Conservation (phyloP, 2,797 vertebrate species). For the Alosa sapidissima region DNA sequence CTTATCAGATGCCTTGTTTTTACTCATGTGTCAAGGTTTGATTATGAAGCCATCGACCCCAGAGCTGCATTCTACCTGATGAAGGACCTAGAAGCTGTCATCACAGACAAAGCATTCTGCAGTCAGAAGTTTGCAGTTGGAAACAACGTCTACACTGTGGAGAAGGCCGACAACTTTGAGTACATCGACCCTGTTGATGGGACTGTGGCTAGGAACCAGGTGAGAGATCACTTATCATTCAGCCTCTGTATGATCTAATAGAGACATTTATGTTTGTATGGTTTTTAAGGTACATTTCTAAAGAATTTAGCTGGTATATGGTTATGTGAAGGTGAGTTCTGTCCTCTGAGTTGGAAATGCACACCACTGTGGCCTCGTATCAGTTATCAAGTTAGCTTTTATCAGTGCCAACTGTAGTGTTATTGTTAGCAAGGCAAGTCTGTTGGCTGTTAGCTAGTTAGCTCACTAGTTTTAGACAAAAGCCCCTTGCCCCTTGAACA, state of each 20-base stretch:
- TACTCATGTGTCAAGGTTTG: slow-evolving; percentile 79
- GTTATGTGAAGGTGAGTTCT: not conserved
- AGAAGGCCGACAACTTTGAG: slow-evolving; percentile 93
- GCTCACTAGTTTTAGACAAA: not conserved
- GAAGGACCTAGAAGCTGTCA: slow-evolving; percentile 89
- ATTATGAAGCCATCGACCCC: slow-evolving; percentile 94
- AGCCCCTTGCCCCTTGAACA: not conserved
- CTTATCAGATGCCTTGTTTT: not conserved
- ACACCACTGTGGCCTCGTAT: not conserved
- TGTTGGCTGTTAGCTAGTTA: not conserved
- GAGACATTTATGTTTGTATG: not conserved
- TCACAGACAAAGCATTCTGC: slow-evolving; percentile 89
- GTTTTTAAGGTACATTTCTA: not conserved
- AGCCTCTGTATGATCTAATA: not conserved
- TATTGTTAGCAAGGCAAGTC: not conserved
- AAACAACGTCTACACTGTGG: slow-evolving; percentile 87
- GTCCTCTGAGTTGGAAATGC: not conserved
- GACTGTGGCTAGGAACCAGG: slow-evolving; percentile 94
- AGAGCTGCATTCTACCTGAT: slow-evolving; percentile 90
- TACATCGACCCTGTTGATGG: slow-evolving; percentile 98
- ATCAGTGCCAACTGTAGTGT: not conserved
- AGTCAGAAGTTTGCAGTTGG: slow-evolving; percentile 96
- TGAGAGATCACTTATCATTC: slow-evolving; percentile 58
- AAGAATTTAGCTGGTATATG: not conserved
- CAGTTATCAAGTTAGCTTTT: not conserved